Evolutionary conservation across 2,113 vertebrate genomes (phyloP).

Genomic region (Cynoglossus semilaevis): DNA sequence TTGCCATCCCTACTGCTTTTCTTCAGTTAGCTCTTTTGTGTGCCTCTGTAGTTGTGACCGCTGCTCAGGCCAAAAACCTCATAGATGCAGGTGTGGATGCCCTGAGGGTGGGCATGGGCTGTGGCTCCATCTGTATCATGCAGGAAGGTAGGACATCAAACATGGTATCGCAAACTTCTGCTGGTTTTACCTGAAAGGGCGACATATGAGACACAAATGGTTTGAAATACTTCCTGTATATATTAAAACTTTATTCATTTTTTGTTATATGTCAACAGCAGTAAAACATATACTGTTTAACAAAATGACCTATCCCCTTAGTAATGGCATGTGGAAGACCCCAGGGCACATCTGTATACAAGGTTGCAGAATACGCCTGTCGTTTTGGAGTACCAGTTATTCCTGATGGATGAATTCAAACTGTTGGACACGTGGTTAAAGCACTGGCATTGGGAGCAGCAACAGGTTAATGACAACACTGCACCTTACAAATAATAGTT

Average conservation of each 20-base stretch:
- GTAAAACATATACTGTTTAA: not conserved
- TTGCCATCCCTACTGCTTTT: not conserved
- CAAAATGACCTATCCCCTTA: slow-evolving; percentile 34
- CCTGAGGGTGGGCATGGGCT: slow-evolving; percentile 90
- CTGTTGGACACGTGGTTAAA: slow-evolving; percentile 90
- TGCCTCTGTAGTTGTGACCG: slow-evolving; percentile 85
- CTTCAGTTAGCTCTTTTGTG: slow-evolving; percentile 9
- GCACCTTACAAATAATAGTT: too few relatives aligned
- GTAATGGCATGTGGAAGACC: slow-evolving; percentile 93
- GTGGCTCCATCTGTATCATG: slow-evolving; percentile 93
- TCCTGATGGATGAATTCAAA: slow-evolving; percentile 91
- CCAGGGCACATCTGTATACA: slow-evolving; percentile 91
- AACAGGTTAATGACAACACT: too few relatives aligned
- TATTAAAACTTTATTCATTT: too few relatives aligned
- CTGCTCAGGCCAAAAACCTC: slow-evolving; percentile 92
- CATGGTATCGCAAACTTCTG: too few relatives aligned
- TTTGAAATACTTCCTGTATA: too few relatives aligned
- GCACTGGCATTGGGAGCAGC: slow-evolving; percentile 89
- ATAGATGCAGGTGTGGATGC: slow-evolving; percentile 91
- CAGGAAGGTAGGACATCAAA: slow-evolving; percentile 86
- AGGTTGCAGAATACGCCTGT: slow-evolving; percentile 89
- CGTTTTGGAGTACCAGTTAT: slow-evolving; percentile 93
- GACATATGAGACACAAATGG: too few relatives aligned
- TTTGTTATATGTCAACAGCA: not conserved
- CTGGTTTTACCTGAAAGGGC: too few relatives aligned